These are phyloP conservation scores for Papilio dardanus DNA, from an alignment of 1,140 invertebrate species.

Conservation along the genomic window DNA sequence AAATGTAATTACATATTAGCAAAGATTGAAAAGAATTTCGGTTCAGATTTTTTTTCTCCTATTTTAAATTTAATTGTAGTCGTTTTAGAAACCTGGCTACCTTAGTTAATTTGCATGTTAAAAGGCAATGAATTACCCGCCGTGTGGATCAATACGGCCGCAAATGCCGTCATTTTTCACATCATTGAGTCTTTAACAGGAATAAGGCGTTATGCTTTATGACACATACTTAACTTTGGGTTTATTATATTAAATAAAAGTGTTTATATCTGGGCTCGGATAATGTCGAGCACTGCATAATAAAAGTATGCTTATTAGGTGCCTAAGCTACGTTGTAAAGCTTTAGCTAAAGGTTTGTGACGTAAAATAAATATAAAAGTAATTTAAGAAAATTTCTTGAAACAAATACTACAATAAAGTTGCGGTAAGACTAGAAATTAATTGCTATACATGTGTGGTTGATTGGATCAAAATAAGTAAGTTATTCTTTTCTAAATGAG, in stretches of 20 bases:
- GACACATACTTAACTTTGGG: background rate
- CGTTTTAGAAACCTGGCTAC: slow-evolving; percentile 11
- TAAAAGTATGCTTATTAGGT: background rate
- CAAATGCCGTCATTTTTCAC: background rate
- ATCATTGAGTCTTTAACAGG: background rate
- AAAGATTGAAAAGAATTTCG: background rate
- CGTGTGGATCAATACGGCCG: slow-evolving; percentile 48
- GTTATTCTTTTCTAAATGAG: background rate
- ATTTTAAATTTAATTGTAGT: background rate
- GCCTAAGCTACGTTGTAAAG: too few species aligned
- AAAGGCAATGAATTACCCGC: slow-evolving; percentile 50
- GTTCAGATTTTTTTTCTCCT: background rate
- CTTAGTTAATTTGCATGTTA: slow-evolving; percentile 57
- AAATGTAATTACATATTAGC: too few species aligned
- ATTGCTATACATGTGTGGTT: background rate
- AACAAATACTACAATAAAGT: background rate
- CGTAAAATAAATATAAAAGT: too few species aligned
- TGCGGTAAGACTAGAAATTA: background rate
- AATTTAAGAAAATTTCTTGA: background rate
- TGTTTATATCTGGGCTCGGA: background rate
- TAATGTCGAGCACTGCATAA: background rate
- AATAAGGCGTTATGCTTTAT: background rate
- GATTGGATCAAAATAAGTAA: background rate
- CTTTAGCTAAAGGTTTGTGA: too few species aligned
- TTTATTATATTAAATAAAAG: slow-evolving; percentile 1